Percentiles rank a stretch among this genome's conserved stretches.
These are phyloP conservation scores for Tympanuchus pallidicinctus DNA, from an alignment of 2,113 vertebrate genomes.

Conservation along the genomic window DNA sequence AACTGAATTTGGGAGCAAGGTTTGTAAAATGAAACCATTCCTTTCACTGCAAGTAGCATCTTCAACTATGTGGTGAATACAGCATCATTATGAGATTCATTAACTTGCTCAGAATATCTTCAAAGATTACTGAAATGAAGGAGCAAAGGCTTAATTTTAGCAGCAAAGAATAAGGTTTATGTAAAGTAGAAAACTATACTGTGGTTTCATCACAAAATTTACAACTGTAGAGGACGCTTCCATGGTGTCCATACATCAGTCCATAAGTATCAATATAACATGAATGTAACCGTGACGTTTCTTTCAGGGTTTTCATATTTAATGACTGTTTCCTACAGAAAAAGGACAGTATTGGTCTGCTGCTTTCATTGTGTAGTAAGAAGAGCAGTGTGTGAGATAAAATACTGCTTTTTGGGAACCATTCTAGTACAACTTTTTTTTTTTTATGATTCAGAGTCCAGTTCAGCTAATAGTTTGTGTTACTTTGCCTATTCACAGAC, in stretches of 20 bases:
- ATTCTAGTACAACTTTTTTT: background rate
- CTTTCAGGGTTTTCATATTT: background rate
- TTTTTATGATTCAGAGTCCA: slow-evolving; percentile 3
- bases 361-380: background rate
- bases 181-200: background rate
- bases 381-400: background rate
- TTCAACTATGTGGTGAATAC: background rate
- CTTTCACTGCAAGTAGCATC: slow-evolving; percentile 40
- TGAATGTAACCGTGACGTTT: background rate
- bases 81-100: background rate
- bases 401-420: slow-evolving; percentile 10
- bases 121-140: background rate
- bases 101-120: background rate
- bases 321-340: background rate
- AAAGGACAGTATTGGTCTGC: background rate
- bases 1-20: background rate
- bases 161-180: background rate
- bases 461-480: slow-evolving; percentile 47
- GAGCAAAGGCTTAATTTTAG: background rate
- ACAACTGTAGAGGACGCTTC: background rate
- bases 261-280: background rate
- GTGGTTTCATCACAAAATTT: background rate
- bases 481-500: slow-evolving; percentile 32
- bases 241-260: background rate
- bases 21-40: slow-evolving; percentile 17